Percentiles rank a stretch among this genome's conserved stretches.
phyloP scores from a whole-genome alignment of 1,140 invertebrate species.

The Drosophila santomea region DNA sequence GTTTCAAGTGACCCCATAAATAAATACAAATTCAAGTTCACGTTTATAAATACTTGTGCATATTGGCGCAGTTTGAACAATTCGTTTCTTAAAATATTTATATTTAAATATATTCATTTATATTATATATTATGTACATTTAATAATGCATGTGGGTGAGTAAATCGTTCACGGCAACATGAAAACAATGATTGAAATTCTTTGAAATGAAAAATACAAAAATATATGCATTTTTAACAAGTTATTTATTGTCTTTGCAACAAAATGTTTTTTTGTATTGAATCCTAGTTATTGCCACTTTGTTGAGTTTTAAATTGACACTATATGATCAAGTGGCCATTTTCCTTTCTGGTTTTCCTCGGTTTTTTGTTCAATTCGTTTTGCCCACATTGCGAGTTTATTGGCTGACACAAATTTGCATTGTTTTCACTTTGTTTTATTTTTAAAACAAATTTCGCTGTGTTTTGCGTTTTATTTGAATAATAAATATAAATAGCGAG shows the following conservation, averaged over 20 bases:
- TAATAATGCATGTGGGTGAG: not conserved
- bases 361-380: conserved; percentile 6
- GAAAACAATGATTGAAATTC: not conserved
- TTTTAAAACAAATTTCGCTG: conserved; percentile 22
- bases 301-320: conserved; percentile 24
- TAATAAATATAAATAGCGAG: conserved; percentile 28
- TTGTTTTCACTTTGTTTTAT: conserved; percentile 23
- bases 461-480: conserved; percentile 33
- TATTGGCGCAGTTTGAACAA: not conserved
- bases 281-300: conserved; percentile 22
- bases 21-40: conserved; percentile 11
- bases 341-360: conserved; percentile 13
- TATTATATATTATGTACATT: not conserved
- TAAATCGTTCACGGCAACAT: not conserved
- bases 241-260: not conserved
- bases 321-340: not conserved
- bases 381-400: conserved; percentile 29
- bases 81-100: not conserved
- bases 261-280: conserved; percentile 11
- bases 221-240: not conserved
- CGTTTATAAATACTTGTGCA: conserved; percentile 30
- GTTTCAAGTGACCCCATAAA: conserved; percentile 41
- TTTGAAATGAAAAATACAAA: not conserved
- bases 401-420: conserved; percentile 26
- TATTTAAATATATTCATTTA: not conserved